Evolutionary conservation across 2,113 vertebrate genomes (phyloP), one percentile per base, ranked within the genome.

Genomic region (Azemiops feae): DNA sequence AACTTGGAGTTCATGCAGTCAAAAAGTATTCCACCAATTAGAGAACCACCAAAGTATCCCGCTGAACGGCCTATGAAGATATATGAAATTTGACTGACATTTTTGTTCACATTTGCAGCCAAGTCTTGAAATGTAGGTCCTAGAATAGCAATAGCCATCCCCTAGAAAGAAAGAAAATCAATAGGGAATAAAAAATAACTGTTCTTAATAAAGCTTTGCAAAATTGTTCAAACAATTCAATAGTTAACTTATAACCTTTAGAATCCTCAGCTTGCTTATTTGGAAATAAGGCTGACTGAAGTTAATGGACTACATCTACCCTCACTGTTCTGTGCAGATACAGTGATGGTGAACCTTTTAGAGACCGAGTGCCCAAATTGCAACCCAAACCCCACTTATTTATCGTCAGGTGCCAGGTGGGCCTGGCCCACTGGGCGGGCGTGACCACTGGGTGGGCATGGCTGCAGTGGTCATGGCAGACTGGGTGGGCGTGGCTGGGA

Each of bases 81-180:
- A 94, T 98, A 98, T 89, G 98, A 99, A 93, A 99, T 98, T 89
- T 98, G 98, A 96, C 98, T 98, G 96, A 99, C 98, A 95, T 98
- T 98, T 94, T 95, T 97, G 34, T 98, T 97, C 88, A 99, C 98
- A 3, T 99, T 99, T 89, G 94, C 85, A 45, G 99, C 99, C 96
- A 99, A 95, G 94, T 99, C 98, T 93, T 97, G 98, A 91, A 99
- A 98, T 0, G 99, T 99, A 11, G 99, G 99, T 45, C 99, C 99
- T 3, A 99, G 92, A 12, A 99, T 97, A 0, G 99, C 98, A 95
- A 99, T 97, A 87, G 98, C 97, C 98, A 99, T 98, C 16, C 99
- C 99, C 99, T 99, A 93, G 25, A 96, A 96, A 93, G 25, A 96
- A 96, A 93, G 4, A 16, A 93, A 89, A 53, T 50, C 55, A 81